These are phyloP conservation scores for Polia nebulosa DNA, from an alignment of 2,888 invertebrate genomes.

Conservation along the genomic window DNA sequence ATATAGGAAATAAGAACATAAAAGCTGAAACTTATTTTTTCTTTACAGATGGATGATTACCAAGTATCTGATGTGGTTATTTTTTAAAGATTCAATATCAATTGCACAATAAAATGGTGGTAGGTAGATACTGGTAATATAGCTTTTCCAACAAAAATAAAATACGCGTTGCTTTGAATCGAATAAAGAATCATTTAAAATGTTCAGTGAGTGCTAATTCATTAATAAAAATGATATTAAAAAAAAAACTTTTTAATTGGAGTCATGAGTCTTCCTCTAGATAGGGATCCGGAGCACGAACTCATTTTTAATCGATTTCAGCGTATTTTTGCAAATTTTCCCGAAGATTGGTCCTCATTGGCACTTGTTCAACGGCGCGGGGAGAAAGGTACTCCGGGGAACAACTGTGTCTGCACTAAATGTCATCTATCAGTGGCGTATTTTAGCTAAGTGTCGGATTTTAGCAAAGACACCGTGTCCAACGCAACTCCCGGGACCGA, in stretches of 20 bases:
- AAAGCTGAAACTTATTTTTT: background rate
- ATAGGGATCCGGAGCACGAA: constrained; percentile 25
- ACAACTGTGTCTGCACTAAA: constrained; percentile 87
- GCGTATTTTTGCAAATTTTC: constrained; percentile 76
- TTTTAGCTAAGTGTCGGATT: too few species aligned
- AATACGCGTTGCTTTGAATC: background rate
- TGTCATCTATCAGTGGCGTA: constrained; percentile 85
- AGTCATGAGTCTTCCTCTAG: constrained; percentile 24
- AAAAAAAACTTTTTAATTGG: constrained; percentile 23
- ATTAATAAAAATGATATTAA: too few species aligned
- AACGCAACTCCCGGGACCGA: constrained; percentile 80
- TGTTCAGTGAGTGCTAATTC: background rate
- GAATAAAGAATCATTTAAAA: background rate
- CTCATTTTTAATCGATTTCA: constrained; percentile 54
- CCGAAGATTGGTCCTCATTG: constrained; percentile 83
- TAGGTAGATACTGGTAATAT: too few species aligned
- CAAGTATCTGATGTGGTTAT: constrained; percentile 56
- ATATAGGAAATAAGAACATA: background rate
- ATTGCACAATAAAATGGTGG: background rate
- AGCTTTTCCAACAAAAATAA: background rate
- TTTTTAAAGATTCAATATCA: constrained; percentile 41
- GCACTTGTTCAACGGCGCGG: constrained; percentile 86
- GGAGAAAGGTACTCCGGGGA: constrained; percentile 86
- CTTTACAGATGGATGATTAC: constrained; percentile 52
- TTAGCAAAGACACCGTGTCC: constrained; percentile 80